These are phyloP conservation scores for Gila orcuttii DNA, from an alignment of 2,113 vertebrate species.

Conservation along the genomic window DNA sequence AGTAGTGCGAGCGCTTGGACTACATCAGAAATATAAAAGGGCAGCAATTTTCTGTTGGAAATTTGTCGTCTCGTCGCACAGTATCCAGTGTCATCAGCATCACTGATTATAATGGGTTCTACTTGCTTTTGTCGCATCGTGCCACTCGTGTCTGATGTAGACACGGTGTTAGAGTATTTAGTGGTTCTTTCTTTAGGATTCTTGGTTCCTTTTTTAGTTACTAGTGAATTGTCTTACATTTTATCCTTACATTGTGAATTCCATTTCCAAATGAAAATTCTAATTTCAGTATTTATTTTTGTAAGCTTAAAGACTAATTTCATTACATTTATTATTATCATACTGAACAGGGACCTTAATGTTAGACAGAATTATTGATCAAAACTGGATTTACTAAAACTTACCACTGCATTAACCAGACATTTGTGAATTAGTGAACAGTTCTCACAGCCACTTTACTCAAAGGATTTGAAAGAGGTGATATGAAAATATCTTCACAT, in stretches of 20 bases:
- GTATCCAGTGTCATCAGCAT: no score
- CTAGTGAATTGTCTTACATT: background rate
- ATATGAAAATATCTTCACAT: slow-evolving; percentile 4
- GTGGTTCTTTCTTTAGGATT: background rate
- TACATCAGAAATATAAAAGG: no score
- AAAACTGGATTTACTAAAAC: background rate
- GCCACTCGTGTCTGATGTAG: no score
- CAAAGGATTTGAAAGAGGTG: background rate
- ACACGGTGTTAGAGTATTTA: no score
- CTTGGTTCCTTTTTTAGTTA: background rate
- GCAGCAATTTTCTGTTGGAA: no score
- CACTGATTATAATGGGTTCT: no score
- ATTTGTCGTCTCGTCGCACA: no score
- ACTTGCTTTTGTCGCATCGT: no score
- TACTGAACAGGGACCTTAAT: background rate
- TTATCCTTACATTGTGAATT: background rate
- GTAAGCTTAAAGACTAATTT: background rate
- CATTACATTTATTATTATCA: background rate
- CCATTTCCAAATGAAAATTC: background rate
- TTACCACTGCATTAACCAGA: background rate
- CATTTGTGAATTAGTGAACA: background rate
- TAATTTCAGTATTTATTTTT: background rate
- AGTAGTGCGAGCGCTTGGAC: no score
- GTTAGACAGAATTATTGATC: background rate
- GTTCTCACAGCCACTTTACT: background rate